A percentile compares a stretch with the other conserved stretches of the same genome.
Conservation (phyloP, 2,888 invertebrate species). For the Argyresthia albistria region DNA sequence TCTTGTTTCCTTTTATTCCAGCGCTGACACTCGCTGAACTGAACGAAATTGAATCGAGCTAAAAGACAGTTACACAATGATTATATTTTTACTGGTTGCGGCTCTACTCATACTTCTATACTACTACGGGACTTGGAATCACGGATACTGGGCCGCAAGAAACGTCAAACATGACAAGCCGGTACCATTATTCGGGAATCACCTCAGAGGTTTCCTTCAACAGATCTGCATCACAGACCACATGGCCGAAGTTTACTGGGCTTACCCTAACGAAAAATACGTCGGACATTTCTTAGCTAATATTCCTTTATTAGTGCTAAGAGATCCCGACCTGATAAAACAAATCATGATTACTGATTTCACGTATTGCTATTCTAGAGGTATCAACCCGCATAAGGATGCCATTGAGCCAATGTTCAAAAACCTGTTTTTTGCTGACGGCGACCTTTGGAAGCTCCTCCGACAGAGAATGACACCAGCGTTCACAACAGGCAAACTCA, state of each 20-base stretch:
- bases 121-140: no score
- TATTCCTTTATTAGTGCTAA: constrained; percentile 3
- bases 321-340: constrained; percentile 8
- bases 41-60: no score
- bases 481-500: constrained; percentile 41
- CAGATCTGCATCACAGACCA: background rate
- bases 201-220: background rate
- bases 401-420: constrained; percentile 34
- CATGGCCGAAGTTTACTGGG: background rate
- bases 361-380: constrained; percentile 28
- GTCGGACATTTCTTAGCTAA: background rate
- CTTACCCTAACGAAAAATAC: background rate
- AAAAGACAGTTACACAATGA: no score
- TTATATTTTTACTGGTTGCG: no score
- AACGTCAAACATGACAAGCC: background rate
- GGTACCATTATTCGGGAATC: constrained; percentile 2
- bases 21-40: no score
- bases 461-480: constrained; percentile 46
- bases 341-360: constrained; percentile 7
- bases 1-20: no score
- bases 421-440: constrained; percentile 44
- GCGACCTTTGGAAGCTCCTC: constrained; percentile 41
- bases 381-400: constrained; percentile 23
- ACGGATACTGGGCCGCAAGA: constrained; percentile 8
- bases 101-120: no score